These are phyloP conservation scores for Phalacrocorax brasilianus DNA, from an alignment of 2,113 vertebrate species.

Conservation along the genomic window DNA sequence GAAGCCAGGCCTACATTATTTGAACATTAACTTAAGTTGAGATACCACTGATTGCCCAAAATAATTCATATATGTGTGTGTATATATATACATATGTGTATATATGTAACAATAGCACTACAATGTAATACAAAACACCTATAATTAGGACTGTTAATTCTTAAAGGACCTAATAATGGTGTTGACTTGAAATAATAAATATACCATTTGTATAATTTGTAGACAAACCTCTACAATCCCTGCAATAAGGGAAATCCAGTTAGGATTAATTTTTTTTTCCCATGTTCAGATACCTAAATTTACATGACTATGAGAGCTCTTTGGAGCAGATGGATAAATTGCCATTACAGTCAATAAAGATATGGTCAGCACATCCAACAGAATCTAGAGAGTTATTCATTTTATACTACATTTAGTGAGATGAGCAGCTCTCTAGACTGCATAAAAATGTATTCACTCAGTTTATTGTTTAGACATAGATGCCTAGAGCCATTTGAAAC, in stretches of 20 bases:
- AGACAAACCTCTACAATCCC: neutral
- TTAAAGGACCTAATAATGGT: neutral
- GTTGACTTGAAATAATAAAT: neutral
- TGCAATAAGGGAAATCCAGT: neutral
- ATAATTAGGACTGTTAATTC: neutral
- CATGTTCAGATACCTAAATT: neutral
- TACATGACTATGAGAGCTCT: neutral
- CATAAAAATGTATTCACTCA: neutral
- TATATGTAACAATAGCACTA: neutral
- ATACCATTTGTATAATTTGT: neutral
- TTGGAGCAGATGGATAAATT: neutral
- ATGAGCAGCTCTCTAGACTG: neutral
- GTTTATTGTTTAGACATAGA: neutral
- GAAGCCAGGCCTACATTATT: neutral
- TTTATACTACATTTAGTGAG: neutral
- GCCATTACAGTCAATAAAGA: neutral
- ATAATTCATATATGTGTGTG: neutral
- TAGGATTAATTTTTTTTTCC: neutral
- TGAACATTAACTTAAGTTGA: neutral
- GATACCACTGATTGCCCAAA: fast-evolving
- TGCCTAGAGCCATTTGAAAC: neutral
- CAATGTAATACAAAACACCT: neutral
- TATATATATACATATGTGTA: too few species aligned
- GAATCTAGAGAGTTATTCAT: neutral
- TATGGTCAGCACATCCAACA: neutral